Percentiles rank a stretch among this genome's conserved stretches.
phyloP scores from a whole-genome alignment of 2,888 invertebrate genomes.

The Allolobophora icterica region DNA sequence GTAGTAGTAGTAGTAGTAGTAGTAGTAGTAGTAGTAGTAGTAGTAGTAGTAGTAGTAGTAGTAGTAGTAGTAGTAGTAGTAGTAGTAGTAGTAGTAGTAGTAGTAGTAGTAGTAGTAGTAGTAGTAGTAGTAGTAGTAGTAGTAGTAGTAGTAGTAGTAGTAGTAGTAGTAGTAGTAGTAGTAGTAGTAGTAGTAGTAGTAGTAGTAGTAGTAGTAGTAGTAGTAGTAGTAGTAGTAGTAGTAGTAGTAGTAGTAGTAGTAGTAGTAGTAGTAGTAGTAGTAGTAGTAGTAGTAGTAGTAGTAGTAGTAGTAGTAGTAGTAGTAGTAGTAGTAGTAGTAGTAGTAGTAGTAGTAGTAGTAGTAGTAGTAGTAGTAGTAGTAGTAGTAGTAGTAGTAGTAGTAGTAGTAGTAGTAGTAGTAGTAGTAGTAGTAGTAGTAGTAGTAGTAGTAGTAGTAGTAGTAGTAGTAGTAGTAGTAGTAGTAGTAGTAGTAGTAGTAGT shows the following conservation, averaged over 20 bases:
- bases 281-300: constrained; percentile 17
- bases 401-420: too few species aligned
- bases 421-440: too few species aligned
- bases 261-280: neutral
- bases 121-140: too few species aligned
- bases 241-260: neutral
- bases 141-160: too few species aligned
- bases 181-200: too few species aligned
- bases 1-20: neutral
- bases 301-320: constrained; percentile 12
- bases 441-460: too few species aligned
- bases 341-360: neutral
- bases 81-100: neutral
- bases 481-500: too few species aligned
- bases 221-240: neutral
- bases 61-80: constrained; percentile 5
- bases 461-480: too few species aligned
- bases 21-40: constrained; percentile 13
- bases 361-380: too few species aligned
- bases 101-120: neutral
- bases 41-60: constrained; percentile 17
- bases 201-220: too few species aligned
- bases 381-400: too few species aligned
- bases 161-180: too few species aligned
- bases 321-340: neutral